These are phyloP conservation scores for Polypterus senegalus DNA, from an alignment of 2,113 vertebrate species.

Conservation along the genomic window DNA sequence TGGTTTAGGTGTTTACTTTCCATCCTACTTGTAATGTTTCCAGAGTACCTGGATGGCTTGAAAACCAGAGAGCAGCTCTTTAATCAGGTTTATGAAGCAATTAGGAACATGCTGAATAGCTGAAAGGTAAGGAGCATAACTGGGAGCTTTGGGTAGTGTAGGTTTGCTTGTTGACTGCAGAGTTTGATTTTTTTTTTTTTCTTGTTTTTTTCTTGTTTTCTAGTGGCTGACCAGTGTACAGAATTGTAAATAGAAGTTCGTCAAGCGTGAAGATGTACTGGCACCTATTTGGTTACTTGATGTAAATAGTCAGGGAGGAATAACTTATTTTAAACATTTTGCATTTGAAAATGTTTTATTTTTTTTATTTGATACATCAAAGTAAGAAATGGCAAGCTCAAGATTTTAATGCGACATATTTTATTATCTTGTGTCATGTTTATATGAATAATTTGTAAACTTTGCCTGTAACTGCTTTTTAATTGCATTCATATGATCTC, in stretches of 20 bases:
- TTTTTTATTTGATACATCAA: constrained; percentile 34
- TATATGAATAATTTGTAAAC: no score
- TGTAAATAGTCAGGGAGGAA: constrained; percentile 46
- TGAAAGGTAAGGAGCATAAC: constrained; percentile 49
- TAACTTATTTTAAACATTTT: constrained; percentile 42
- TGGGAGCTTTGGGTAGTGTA: no score
- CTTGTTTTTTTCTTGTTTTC: no score
- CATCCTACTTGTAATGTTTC: constrained; percentile 1
- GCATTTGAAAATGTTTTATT: constrained; percentile 24
- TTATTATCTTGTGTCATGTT: no score
- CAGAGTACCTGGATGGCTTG: constrained; percentile 53
- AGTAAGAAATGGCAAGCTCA: no score
- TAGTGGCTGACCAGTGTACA: constrained; percentile 31
- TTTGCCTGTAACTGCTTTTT: no score
- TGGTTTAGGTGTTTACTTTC: no score
- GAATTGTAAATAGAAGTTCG: constrained; percentile 46
- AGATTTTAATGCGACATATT: no score
- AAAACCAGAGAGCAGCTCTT: constrained; percentile 54
- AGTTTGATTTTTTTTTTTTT: no score
- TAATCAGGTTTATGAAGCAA: constrained; percentile 50
- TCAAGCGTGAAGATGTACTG: constrained; percentile 5
- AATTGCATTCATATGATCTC: no score
- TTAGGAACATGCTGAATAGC: constrained; percentile 58
- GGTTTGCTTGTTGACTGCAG: no score
- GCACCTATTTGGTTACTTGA: constrained; percentile 19